Percentiles rank a stretch among this genome's conserved stretches.
Evolutionary conservation across 2,888 invertebrate species (phyloP).

Genomic region (Atrina japonica): DNA sequence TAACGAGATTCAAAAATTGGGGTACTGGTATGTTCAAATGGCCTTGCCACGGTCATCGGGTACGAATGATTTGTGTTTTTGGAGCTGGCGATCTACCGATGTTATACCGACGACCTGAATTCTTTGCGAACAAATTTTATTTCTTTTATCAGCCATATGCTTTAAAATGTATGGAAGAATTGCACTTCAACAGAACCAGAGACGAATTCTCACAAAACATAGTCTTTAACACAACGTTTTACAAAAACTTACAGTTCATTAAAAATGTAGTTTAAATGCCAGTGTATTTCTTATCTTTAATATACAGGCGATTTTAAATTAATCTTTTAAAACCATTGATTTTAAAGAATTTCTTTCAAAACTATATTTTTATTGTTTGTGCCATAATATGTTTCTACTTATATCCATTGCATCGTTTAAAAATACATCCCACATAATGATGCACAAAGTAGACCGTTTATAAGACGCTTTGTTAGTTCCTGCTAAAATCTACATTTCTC

Average conservation of each 20-base stretch:
- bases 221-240: conserved; percentile 4
- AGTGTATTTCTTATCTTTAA: too few species aligned
- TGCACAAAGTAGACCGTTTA: too few species aligned
- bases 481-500: too few species aligned
- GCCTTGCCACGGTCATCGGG: conserved; percentile 71
- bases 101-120: conserved; percentile 64
- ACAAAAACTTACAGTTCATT: conserved; percentile 12
- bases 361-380: too few species aligned
- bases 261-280: too few species aligned
- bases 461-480: too few species aligned
- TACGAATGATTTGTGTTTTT: conserved; percentile 75
- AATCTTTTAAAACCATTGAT: too few species aligned
- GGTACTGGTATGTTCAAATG: conserved; percentile 59
- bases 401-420: too few species aligned
- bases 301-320: too few species aligned
- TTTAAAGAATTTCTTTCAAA: too few species aligned
- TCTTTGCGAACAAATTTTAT: conserved; percentile 79
- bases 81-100: conserved; percentile 75
- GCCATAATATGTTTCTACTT: too few species aligned
- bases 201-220: conserved; percentile 50
- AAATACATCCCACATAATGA: too few species aligned
- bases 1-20: conserved; percentile 76
- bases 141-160: conserved; percentile 69
- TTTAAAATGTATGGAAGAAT: conserved; percentile 73
- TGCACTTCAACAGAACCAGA: conserved; percentile 63